Conservation (phyloP, 1,140 invertebrate species). For the Tribolium madens region DNA sequence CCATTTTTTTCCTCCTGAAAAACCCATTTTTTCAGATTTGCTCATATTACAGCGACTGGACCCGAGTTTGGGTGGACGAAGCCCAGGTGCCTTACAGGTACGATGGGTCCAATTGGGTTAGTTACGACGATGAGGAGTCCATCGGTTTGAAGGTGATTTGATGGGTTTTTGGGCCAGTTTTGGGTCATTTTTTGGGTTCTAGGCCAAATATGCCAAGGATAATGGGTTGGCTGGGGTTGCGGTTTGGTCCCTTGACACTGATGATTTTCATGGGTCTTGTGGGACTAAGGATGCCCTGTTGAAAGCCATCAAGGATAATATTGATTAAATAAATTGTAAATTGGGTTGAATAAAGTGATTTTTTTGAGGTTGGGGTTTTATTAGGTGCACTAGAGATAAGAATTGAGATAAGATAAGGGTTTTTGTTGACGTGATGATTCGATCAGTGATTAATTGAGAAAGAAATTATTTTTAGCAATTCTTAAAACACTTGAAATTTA, state of each 20-base stretch:
- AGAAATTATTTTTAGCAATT: too few relatives aligned
- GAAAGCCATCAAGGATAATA: slow-evolving; percentile 68
- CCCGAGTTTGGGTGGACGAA: slow-evolving; percentile 66
- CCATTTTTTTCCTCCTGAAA: too few relatives aligned
- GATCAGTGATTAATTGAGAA: too few relatives aligned
- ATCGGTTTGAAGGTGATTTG: slow-evolving; percentile 66
- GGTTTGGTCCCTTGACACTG: slow-evolving; percentile 81
- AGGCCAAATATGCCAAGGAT: slow-evolving; percentile 47
- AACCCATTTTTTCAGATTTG: background rate
- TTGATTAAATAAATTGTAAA: background rate
- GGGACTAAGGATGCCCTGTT: slow-evolving; percentile 71
- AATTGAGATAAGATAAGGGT: too few relatives aligned
- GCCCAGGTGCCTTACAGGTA: slow-evolving; percentile 75
- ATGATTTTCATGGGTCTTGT: slow-evolving; percentile 75
- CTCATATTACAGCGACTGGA: slow-evolving; percentile 57
- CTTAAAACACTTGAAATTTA: too few relatives aligned
- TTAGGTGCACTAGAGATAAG: too few relatives aligned
- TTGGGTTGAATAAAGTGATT: too few relatives aligned
- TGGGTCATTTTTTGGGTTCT: background rate
- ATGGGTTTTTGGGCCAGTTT: background rate
- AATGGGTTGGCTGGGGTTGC: slow-evolving; percentile 73
- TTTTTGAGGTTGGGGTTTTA: too few relatives aligned
- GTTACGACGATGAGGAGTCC: slow-evolving; percentile 75
- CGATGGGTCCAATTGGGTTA: slow-evolving; percentile 76
- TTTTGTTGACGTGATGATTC: too few relatives aligned